phyloP scores from a whole-genome alignment of 2,797 vertebrate genomes.

The Neoniphon sammara region DNA sequence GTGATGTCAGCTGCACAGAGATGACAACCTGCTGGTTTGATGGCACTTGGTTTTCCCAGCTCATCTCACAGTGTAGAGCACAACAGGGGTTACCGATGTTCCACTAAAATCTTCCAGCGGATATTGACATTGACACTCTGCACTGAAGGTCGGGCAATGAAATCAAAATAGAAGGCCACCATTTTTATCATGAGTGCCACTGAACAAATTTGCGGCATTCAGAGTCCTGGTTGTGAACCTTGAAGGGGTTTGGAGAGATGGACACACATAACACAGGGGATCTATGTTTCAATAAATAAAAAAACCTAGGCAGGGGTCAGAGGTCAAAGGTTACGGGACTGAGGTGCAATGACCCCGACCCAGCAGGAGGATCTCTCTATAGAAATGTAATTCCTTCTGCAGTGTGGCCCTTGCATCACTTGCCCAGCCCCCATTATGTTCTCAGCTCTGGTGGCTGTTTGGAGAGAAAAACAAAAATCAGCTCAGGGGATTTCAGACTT shows the following conservation, averaged over 20 bases:
- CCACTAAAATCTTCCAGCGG: slow-evolving; percentile 50
- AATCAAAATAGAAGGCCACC: slow-evolving; percentile 33
- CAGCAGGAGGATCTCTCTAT: slow-evolving; percentile 85
- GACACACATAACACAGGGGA: slow-evolving; percentile 62
- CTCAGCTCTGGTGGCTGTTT: slow-evolving; percentile 75
- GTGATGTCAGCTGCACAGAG: not conserved
- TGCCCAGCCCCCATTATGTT: slow-evolving; percentile 75
- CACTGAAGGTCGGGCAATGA: slow-evolving; percentile 59
- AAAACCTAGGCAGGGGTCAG: slow-evolving; percentile 70
- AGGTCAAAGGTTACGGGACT: slow-evolving; percentile 88
- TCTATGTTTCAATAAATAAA: slow-evolving; percentile 82
- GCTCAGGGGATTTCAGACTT: slow-evolving; percentile 32
- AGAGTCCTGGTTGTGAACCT: slow-evolving; percentile 74
- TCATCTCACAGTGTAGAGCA: not conserved
- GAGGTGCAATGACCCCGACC: slow-evolving; percentile 86
- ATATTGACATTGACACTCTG: slow-evolving; percentile 67
- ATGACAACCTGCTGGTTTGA: too few species aligned
- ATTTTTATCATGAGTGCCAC: not conserved
- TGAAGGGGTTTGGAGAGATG: slow-evolving; percentile 76
- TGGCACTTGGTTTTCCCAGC: too few species aligned
- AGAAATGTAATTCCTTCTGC: slow-evolving; percentile 85
- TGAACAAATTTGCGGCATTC: slow-evolving; percentile 65
- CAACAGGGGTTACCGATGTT: slow-evolving; percentile 28
- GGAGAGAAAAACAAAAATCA: slow-evolving; percentile 56
- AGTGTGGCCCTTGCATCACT: slow-evolving; percentile 78